A percentile compares a stretch with the other conserved stretches of the same genome.
Conservation (phyloP, 2,797 vertebrate genomes). For the Botia almorhae region DNA sequence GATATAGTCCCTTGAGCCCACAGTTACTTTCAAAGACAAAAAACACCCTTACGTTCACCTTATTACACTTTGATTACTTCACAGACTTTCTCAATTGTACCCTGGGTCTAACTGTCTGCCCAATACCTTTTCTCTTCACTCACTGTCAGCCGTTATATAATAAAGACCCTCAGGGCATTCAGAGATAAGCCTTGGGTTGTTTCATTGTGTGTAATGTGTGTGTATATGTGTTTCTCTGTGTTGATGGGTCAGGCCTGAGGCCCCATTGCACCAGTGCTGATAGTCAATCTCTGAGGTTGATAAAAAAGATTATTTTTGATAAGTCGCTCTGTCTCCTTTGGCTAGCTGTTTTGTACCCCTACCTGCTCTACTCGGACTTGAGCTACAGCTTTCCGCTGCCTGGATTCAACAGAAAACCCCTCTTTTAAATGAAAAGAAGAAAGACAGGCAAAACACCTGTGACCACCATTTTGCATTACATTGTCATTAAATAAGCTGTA, state of each 20-base stretch:
- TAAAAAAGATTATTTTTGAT: conserved; percentile 14
- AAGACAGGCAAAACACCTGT: neutral
- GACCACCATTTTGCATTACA: neutral
- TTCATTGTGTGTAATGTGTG: conserved; percentile 8
- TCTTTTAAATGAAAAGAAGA: neutral
- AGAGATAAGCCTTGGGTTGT: neutral
- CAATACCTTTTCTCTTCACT: neutral
- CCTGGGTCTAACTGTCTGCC: neutral
- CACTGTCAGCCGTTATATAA: neutral
- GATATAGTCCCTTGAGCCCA: neutral
- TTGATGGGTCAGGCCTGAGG: neutral
- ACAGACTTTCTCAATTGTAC: neutral
- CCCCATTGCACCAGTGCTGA: conserved; percentile 4
- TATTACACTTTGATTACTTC: conserved; percentile 1
- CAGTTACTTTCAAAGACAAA: neutral
- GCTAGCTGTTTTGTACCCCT: neutral
- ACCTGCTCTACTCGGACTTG: neutral
- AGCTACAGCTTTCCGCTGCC: neutral
- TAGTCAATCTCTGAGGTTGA: conserved; percentile 26
- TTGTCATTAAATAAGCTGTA: neutral
- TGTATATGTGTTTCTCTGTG: conserved; percentile 23
- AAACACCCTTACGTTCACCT: neutral
- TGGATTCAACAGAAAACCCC: neutral
- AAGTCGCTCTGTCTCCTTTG: neutral
- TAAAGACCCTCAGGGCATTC: neutral